Percentiles rank a stretch among this genome's conserved stretches.
phyloP scores from a whole-genome alignment of 2,797 vertebrate species.

The Ctenochaetus hawaiiensis region DNA sequence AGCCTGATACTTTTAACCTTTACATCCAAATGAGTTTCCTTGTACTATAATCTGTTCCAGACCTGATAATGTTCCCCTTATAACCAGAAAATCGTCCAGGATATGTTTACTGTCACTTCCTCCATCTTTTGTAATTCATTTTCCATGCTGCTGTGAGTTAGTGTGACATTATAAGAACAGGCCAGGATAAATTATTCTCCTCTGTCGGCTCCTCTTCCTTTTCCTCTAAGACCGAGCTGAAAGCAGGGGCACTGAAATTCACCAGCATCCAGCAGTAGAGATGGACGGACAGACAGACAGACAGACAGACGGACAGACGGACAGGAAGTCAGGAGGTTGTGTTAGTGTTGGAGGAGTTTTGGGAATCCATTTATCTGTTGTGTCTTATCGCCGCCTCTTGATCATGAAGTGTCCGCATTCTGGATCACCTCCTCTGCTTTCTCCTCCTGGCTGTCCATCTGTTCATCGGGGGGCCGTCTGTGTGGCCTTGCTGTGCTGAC shows the following conservation, averaged over 20 bases:
- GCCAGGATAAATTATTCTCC: slow-evolving; percentile 52
- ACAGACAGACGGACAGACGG: slow-evolving; percentile 20
- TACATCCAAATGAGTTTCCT: slow-evolving; percentile 56
- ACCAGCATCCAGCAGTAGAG: slow-evolving; percentile 29
- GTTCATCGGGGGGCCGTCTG: slow-evolving; percentile 57
- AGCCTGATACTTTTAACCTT: slow-evolving; percentile 62
- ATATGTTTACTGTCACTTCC: slow-evolving; percentile 72
- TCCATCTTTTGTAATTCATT: slow-evolving; percentile 66
- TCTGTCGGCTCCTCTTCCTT: slow-evolving; percentile 40
- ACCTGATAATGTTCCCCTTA: slow-evolving; percentile 54
- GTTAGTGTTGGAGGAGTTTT: slow-evolving; percentile 41
- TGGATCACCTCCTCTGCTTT: slow-evolving; percentile 60
- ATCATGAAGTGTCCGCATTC: slow-evolving; percentile 54
- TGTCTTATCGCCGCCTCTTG: slow-evolving; percentile 60
- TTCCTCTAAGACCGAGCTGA: slow-evolving; percentile 46
- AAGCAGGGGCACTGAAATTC: slow-evolving; percentile 34
- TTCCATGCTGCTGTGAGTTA: slow-evolving; percentile 59
- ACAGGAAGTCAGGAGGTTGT: slow-evolving; percentile 6
- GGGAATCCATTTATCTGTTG: slow-evolving; percentile 48
- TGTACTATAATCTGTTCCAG: slow-evolving; percentile 51
- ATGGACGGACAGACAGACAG: slow-evolving; percentile 5
- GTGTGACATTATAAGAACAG: slow-evolving; percentile 66
- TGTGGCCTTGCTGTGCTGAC: slow-evolving; percentile 60
- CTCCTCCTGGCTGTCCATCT: slow-evolving; percentile 70
- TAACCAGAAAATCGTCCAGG: slow-evolving; percentile 65